These are phyloP conservation scores for Venusia cambrica DNA, from an alignment of 2,888 invertebrate genomes.

Conservation along the genomic window DNA sequence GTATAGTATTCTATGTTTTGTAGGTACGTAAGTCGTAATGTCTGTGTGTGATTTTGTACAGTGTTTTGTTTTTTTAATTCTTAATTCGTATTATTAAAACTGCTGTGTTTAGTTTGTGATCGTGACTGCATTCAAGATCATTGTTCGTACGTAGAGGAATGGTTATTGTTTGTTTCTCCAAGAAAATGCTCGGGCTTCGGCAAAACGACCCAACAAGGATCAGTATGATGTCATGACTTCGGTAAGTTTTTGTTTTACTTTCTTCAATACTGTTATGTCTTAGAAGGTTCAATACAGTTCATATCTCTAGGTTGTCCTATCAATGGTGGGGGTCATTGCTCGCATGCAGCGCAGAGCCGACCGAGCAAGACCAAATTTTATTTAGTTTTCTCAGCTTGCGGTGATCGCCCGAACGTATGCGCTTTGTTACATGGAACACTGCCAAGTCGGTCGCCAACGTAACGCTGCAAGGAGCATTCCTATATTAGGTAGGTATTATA, in stretches of 20 bases:
- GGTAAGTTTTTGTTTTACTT: conserved; percentile 48
- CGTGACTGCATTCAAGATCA: conserved; percentile 22
- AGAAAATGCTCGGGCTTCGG: conserved; percentile 32
- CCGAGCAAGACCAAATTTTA: conserved; percentile 50
- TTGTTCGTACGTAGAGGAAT: no score
- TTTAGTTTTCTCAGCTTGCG: conserved; percentile 49
- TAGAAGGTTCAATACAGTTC: conserved; percentile 25
- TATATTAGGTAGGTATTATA: no score
- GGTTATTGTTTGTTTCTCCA: conserved; percentile 38
- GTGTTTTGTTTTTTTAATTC: conserved; percentile 12
- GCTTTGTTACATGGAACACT: conserved; percentile 56
- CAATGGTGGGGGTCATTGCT: conserved; percentile 28
- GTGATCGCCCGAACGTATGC: conserved; percentile 36
- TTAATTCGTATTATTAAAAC: no score
- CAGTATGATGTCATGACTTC: conserved; percentile 55
- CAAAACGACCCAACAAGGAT: conserved; percentile 8
- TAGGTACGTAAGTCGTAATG: no score
- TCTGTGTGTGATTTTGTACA: no score
- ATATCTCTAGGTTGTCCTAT: conserved; percentile 17
- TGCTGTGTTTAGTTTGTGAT: conserved; percentile 29
- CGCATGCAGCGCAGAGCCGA: conserved; percentile 30
- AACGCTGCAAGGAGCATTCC: conserved; percentile 26
- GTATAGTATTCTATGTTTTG: no score
- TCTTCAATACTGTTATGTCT: no score
- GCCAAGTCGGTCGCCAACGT: conserved; percentile 64